A percentile compares a stretch with the other conserved stretches of the same genome.
These are phyloP conservation scores for Sabellastarte sp. DNA, from an alignment of 2,888 invertebrate species.

Conservation along the genomic window DNA sequence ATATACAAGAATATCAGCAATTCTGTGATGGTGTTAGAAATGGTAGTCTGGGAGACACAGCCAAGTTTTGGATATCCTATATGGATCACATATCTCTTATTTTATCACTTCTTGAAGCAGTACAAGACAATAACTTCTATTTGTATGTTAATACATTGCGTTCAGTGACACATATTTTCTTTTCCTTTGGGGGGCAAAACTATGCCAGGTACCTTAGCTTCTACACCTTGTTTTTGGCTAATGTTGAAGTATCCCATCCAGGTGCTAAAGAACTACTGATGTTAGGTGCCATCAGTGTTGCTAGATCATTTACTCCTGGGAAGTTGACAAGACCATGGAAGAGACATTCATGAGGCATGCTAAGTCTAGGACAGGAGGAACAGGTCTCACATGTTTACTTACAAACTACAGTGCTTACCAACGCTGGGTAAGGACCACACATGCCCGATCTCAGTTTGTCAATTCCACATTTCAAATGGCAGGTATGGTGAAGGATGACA, in stretches of 20 bases:
- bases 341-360: slow-evolving; percentile 22
- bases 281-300: slow-evolving; percentile 25
- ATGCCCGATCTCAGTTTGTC: background rate
- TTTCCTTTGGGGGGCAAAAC: slow-evolving; percentile 29
- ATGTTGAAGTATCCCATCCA: slow-evolving; percentile 28
- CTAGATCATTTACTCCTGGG: slow-evolving; percentile 32
- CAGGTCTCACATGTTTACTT: background rate
- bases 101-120: slow-evolving; percentile 17
- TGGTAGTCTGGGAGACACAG: slow-evolving; percentile 18
- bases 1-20: slow-evolving; percentile 4
- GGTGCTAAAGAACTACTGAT: slow-evolving; percentile 5
- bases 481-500: too few relatives aligned
- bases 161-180: slow-evolving; percentile 25
- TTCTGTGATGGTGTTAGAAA: slow-evolving; percentile 9
- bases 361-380: slow-evolving; percentile 17
- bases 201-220: slow-evolving; percentile 27
- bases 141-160: slow-evolving; percentile 15
- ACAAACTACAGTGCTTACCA: background rate
- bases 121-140: slow-evolving; percentile 20
- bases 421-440: background rate
- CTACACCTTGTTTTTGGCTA: slow-evolving; percentile 23
- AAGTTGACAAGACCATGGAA: slow-evolving; percentile 29
- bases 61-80: slow-evolving; percentile 22
- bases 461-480: background rate
- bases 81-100: slow-evolving; percentile 26